phyloP scores from a whole-genome alignment of 2,888 invertebrate genomes.

The Lochmaea crataegi region DNA sequence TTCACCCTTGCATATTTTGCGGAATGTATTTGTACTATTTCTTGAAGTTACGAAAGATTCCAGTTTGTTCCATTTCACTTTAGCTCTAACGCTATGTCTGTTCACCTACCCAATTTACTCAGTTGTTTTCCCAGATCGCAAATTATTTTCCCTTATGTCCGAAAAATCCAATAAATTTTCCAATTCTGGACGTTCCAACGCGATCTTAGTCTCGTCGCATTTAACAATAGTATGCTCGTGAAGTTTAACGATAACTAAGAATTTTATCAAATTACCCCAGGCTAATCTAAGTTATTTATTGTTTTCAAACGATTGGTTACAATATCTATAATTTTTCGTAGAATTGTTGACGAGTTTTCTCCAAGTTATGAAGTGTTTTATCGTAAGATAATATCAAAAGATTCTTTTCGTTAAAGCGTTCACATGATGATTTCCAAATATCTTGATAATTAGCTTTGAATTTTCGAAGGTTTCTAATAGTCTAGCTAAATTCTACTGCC shows the following conservation, averaged over 20 bases:
- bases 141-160: neutral
- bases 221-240: neutral
- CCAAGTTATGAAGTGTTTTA: neutral
- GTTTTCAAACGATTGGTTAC: conserved; percentile 11
- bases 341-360: neutral
- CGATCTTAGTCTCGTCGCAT: neutral
- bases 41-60: neutral
- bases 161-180: neutral
- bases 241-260: neutral
- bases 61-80: neutral
- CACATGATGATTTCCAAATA: no score
- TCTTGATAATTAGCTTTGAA: neutral
- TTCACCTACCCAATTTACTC: neutral
- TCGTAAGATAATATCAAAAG: neutral
- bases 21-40: neutral
- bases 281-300: neutral
- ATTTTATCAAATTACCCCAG: neutral
- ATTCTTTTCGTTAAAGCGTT: neutral
- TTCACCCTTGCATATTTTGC: neutral
- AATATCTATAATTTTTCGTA: neutral
- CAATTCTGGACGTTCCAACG: neutral
- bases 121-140: neutral
- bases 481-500: neutral
- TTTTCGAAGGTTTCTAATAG: neutral
- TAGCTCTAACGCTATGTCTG: neutral